Evolutionary conservation across 2,113 vertebrate species (phyloP), one percentile per base, ranked within the genome.

Genomic region (Benitochromis conjunctus): DNA sequence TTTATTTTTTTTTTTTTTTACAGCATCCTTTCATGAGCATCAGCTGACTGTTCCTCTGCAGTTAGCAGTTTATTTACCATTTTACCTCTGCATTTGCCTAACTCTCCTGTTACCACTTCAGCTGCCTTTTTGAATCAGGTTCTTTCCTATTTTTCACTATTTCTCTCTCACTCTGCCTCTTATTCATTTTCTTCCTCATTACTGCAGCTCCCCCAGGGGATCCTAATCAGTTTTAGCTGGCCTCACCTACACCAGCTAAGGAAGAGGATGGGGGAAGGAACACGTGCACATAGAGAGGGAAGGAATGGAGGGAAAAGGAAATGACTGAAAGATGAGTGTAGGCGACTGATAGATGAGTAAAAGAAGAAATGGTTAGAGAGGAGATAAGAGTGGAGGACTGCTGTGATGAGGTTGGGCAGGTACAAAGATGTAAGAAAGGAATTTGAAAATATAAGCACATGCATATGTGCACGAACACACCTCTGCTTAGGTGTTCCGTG

Each of bases 181-280:
- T 36, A 24, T 71, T 60, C 9, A 11, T 78, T 79, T 43, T 69
- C 76, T 34, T 54, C 54, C 83, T 91, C 83, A 89, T 90, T 91
- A 86, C 79, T 2, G 41, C 48, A 34, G 58, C 74, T 81, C 64
- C 84, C 87, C 21, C 43, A 62, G 83, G 86, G 80, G 48, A 64
- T 81, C 34, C 38, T 86, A 79, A 89, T 92, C 90, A 29, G 81
- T 69, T 88, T 85, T 81, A 62, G 54, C 55, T 7, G 21, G 66
- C 58, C 82, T 80, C 57, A 76, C 85, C 71, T 81, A 31, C 1
- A 8, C 41, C 83, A 16, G 74, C 29, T 19, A 31, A 76, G 54
- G 57, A 79, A 86, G 29, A 64, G 21, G 11, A 38, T 74, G n/a
- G 64, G 62, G 53, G 34, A 76, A 51, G 46, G 71, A 76, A 76